Evolutionary conservation across 2,797 vertebrate genomes (phyloP).

Genomic region (Antennarius maculatus): DNA sequence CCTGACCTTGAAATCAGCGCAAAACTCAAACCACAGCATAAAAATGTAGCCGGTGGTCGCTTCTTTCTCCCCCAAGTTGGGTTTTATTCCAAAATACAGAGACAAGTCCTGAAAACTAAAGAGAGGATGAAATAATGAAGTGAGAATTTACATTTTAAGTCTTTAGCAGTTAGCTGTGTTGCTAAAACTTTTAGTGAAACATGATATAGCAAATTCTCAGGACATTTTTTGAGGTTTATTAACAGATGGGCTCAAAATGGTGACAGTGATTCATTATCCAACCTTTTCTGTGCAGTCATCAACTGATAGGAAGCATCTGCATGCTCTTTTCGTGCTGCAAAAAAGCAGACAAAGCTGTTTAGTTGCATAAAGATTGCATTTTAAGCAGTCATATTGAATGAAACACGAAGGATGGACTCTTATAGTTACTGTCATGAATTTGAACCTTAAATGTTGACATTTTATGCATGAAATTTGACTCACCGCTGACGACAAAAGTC

Average conservation of each 20-base stretch:
- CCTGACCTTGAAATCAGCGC: conserved; percentile 92
- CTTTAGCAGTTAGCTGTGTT: neutral
- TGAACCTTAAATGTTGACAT: too few relatives aligned
- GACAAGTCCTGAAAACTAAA: conserved; percentile 90
- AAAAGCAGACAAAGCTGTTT: conserved; percentile 45
- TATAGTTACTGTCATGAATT: too few relatives aligned
- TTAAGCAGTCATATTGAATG: conserved; percentile 4
- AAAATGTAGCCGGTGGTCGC: conserved; percentile 87
- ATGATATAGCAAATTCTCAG: too few relatives aligned
- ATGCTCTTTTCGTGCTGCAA: conserved; percentile 89
- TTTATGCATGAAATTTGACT: conserved; percentile 28
- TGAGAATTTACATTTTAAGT: neutral
- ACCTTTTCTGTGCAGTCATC: conserved; percentile 89
- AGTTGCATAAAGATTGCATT: conserved; percentile 4
- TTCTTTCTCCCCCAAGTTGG: conserved; percentile 89
- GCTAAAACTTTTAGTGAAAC: too few relatives aligned
- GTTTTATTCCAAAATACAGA: conserved; percentile 89
- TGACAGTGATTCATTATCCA: conserved; percentile 29
- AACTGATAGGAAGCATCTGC: conserved; percentile 82
- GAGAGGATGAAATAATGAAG: neutral
- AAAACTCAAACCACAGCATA: conserved; percentile 97
- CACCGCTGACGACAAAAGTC: conserved; percentile 89
- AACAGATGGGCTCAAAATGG: neutral
- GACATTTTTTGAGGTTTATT: too few relatives aligned
- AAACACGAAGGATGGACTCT: neutral